Evolutionary conservation across 2,113 vertebrate genomes (phyloP).

Genomic region (Chloropsis cyanopogon): DNA sequence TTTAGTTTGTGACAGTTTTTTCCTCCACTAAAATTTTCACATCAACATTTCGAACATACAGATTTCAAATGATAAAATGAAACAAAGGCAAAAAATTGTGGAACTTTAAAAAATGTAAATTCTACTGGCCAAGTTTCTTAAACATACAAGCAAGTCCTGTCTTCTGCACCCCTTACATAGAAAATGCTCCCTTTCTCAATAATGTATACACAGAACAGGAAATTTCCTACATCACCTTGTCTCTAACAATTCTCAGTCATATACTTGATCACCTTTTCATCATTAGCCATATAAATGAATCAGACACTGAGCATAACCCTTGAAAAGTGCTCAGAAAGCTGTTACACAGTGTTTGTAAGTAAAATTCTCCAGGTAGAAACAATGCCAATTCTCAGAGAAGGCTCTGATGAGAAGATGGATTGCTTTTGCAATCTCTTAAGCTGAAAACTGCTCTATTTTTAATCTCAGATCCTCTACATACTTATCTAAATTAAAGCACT

Average conservation of each 20-base stretch:
- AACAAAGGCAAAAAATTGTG: accelerated
- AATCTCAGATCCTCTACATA: background rate
- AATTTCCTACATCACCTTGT: background rate
- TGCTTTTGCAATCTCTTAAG: background rate
- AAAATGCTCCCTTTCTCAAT: background rate
- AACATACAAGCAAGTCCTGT: background rate
- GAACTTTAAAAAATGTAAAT: background rate
- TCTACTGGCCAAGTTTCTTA: background rate
- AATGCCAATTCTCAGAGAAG: background rate
- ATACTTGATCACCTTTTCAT: background rate
- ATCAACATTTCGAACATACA: background rate
- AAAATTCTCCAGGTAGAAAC: background rate
- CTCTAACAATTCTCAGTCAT: background rate
- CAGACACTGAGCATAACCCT: background rate
- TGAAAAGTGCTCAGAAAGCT: background rate
- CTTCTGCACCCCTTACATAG: background rate
- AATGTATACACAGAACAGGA: background rate
- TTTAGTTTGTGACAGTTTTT: background rate
- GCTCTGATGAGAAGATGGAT: background rate
- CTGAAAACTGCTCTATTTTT: background rate
- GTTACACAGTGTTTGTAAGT: background rate
- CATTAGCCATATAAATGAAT: background rate
- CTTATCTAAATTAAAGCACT: background rate
- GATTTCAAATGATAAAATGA: background rate
- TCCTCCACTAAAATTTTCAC: background rate